Base-by-base conservation (phyloP, 1,140 invertebrate genomes). In the Procambarus clarkii region DNA sequence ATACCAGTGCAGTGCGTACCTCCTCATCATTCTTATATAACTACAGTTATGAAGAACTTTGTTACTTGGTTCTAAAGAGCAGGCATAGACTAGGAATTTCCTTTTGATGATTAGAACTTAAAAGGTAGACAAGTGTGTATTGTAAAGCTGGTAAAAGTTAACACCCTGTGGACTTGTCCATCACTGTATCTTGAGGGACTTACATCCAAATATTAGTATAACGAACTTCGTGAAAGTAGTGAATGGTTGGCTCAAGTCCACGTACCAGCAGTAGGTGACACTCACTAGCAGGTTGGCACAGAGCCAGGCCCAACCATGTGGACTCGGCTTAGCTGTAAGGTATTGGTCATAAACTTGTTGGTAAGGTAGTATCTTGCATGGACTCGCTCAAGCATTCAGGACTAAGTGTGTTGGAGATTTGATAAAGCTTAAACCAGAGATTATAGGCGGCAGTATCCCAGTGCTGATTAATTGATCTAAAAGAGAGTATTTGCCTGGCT, bases 311-410 rank as follows among this genome's bases (percentile, higher is more conserved):
- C 90, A 79, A 69, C 78, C 78, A 82, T 74, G 64, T 91, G 90
- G 90, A 91, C 90, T 91, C 80, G 60, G 85, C 84, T 91, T 86
- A 81, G 84, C 79, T 86, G 84, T 86, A 91, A 91, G 90, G 90
- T 91, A 86, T 86, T 82, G 90, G 84, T 91, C 60, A 91, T 80
- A 87, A 81, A 91, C 90, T 82, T 91, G 24, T 86, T 87, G 83
- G 90, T 91, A 91, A 87, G 77, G 84, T 87, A 87, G 84, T 81
- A 69, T 82, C 88, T 86, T 91, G 90, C 90, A 91, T 91, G 90
- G 90, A 91, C 90, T 82, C 54, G 48, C 50, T 91, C 83, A 91
- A 91, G 84, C 90, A 86, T 82, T 91, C 90, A 86, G 90, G 90
- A 91, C 90, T 86, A 86, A 87, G 83, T 86, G 90, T 87, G 88